Conservation (phyloP, 2,797 vertebrate genomes). For the Hydrolagus colliei region DNA sequence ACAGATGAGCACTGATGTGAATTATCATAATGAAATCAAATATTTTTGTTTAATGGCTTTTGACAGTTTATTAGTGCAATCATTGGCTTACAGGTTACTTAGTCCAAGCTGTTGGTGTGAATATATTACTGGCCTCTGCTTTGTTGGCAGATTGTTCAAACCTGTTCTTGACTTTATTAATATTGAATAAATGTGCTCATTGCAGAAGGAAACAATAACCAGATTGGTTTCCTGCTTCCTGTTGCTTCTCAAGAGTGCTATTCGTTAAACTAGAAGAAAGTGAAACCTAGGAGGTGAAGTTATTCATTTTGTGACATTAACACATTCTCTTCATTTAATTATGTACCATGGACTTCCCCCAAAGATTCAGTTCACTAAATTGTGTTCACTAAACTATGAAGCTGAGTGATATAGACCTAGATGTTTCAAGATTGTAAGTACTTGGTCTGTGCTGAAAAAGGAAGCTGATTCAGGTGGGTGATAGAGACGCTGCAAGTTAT, state of each 20-base stretch:
- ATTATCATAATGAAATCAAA: not conserved
- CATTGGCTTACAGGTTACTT: not conserved
- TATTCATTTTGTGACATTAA: not conserved
- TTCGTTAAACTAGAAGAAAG: not conserved
- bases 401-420: no score
- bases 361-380: no score
- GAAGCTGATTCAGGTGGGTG: no score
- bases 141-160: constrained; percentile 5
- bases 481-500: no score
- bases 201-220: not conserved
- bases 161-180: not conserved
- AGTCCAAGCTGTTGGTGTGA: not conserved
- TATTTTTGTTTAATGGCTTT: not conserved
- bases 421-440: no score
- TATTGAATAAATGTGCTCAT: not conserved
- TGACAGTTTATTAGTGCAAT: not conserved
- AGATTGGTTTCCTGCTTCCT: not conserved
- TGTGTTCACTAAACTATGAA: no score
- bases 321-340: not conserved
- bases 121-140: not conserved
- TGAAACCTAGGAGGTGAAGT: not conserved
- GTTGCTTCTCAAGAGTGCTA: not conserved
- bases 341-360: not conserved
- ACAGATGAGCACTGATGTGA: not conserved
- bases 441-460: no score